Percentiles rank a stretch among this genome's conserved stretches.
phyloP scores from a whole-genome alignment of 2,797 vertebrate species.

The Astyanax mexicanus region DNA sequence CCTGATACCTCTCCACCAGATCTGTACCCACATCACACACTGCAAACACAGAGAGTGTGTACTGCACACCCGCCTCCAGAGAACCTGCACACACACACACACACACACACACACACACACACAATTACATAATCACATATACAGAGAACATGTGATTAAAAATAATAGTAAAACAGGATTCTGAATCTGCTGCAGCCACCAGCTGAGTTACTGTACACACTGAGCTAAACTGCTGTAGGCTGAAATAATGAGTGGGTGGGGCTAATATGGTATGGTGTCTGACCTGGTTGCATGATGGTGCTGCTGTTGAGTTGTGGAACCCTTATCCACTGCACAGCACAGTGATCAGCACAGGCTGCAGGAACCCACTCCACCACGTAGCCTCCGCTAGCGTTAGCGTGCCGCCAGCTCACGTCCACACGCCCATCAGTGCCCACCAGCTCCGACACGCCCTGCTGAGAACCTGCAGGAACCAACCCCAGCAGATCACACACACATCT shows the following conservation, averaged over 20 bases:
- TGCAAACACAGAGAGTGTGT: conserved; percentile 75
- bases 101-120: background rate
- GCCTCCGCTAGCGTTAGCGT: conserved; percentile 63
- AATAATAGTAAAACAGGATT: too few species aligned
- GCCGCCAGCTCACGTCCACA: conserved; percentile 73
- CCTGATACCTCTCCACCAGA: conserved; percentile 71
- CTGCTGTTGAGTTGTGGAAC: conserved; percentile 64
- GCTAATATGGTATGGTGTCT: too few species aligned
- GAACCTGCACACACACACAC: conserved; percentile 59
- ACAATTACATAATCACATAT: too few species aligned
- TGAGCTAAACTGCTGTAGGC: background rate
- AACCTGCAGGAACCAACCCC: conserved; percentile 55
- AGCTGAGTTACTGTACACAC: too few species aligned
- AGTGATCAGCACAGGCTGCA: conserved; percentile 61
- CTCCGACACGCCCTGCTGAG: conserved; percentile 47
- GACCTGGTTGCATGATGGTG: conserved; percentile 70
- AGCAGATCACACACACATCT: background rate
- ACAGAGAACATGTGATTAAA: too few species aligned
- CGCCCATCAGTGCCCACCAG: conserved; percentile 42
- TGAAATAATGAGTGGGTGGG: background rate
- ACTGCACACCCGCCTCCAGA: conserved; percentile 75
- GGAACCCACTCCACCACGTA: conserved; percentile 77
- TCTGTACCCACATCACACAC: conserved; percentile 65
- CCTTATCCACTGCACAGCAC: conserved; percentile 73
- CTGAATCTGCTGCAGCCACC: too few species aligned